A percentile compares a stretch with the other conserved stretches of the same genome.
Evolutionary conservation across 2,888 invertebrate genomes (phyloP).

Genomic region (Cacoxenus indagator): DNA sequence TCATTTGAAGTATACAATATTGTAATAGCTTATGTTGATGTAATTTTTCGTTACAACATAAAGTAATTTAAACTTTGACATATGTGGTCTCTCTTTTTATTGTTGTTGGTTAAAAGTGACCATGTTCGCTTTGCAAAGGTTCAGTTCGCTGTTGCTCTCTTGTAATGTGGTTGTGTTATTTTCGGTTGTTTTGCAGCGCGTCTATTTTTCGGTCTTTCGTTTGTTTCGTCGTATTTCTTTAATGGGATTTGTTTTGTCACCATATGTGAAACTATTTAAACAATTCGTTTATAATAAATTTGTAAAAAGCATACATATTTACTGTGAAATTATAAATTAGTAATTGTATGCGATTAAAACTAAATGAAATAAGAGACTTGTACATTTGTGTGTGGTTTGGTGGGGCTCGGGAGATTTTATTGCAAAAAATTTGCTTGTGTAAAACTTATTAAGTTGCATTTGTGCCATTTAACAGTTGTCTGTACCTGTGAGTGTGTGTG

Average conservation of each 20-base stretch:
- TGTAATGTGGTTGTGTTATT: too few relatives aligned
- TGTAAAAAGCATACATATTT: neutral
- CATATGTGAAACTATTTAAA: constrained; percentile 50
- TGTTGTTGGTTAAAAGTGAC: too few relatives aligned
- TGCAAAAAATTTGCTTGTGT: neutral
- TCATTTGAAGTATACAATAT: too few relatives aligned
- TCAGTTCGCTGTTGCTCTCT: too few relatives aligned
- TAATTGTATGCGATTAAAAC: neutral
- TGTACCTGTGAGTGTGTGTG: too few relatives aligned
- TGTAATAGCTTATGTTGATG: too few relatives aligned
- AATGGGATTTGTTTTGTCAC: constrained; percentile 18
- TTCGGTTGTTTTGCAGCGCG: neutral
- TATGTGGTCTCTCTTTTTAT: too few relatives aligned
- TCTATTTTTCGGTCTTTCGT: constrained; percentile 21
- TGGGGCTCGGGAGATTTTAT: neutral
- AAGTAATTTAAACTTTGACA: too few relatives aligned
- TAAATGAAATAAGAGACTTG: neutral
- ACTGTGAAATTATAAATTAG: neutral
- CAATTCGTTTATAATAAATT: constrained; percentile 28
- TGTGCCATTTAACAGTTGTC: neutral
- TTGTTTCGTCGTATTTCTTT: constrained; percentile 33
- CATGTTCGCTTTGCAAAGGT: too few relatives aligned
- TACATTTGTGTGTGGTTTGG: neutral
- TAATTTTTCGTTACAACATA: too few relatives aligned
- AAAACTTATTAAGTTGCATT: constrained; percentile 2